A percentile compares a stretch with the other conserved stretches of the same genome.
Evolutionary conservation across 2,797 vertebrate genomes (phyloP).

Genomic region (Brachymystax lenok): DNA sequence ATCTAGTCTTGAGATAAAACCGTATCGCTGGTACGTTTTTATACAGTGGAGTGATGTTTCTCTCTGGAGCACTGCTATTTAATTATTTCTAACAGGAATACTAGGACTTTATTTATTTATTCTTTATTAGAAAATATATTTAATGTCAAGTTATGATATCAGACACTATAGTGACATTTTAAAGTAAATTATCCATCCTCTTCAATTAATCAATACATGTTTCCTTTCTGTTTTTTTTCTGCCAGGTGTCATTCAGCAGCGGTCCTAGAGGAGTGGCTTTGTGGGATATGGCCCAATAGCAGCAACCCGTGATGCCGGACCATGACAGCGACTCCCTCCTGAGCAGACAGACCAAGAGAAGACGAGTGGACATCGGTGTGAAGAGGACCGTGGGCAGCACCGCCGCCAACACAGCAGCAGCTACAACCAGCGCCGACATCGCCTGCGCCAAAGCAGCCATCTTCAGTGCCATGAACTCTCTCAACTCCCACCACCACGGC

Average conservation of each 20-base stretch:
- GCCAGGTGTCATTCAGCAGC: conserved; percentile 76
- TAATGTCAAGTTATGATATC: background rate
- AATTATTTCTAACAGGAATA: background rate
- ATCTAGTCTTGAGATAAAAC: conserved; percentile 78
- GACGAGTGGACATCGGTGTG: conserved; percentile 99
- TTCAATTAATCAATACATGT: conserved; percentile 85
- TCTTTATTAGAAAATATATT: background rate
- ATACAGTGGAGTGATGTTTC: conserved; percentile 2
- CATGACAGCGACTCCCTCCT: conserved; percentile 99
- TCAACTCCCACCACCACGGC: conserved; percentile 86
- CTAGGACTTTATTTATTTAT: background rate
- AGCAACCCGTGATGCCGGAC: conserved; percentile 98
- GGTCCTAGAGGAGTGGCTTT: conserved; percentile 92
- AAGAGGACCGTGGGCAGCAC: conserved; percentile 98
- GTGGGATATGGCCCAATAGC: conserved; percentile 99
- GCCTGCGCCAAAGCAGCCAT: conserved; percentile 86
- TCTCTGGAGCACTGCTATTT: conserved; percentile 8
- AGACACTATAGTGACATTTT: background rate
- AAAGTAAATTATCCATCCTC: background rate
- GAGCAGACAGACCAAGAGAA: conserved; percentile 99
- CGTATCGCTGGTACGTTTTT: conserved; percentile 67
- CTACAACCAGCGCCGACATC: conserved; percentile 91
- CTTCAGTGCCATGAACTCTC: conserved; percentile 97
- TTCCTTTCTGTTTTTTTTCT: conserved; percentile 79
- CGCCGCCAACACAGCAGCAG: conserved; percentile 79